Conservation (phyloP, 1,140 invertebrate species). For the Tetramorium alpestre region DNA sequence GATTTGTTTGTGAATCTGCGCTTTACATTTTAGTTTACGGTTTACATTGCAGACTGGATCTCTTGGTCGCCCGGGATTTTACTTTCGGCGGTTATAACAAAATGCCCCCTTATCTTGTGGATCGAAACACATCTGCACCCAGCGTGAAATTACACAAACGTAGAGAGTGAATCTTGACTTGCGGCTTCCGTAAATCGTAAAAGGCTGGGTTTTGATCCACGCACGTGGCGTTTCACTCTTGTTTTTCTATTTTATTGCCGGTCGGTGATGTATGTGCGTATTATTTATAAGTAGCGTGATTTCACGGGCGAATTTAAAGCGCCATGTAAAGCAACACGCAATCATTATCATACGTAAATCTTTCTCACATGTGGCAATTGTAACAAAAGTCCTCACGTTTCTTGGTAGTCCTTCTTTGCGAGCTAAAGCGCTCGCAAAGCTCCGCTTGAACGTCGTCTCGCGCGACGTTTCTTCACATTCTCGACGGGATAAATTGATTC, state of each 20-base stretch:
- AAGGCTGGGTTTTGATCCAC: background rate
- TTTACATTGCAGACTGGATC: background rate
- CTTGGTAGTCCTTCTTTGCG: background rate
- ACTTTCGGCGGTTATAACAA: background rate
- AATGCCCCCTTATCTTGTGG: background rate
- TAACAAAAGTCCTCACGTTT: background rate
- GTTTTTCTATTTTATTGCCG: slow-evolving; percentile 10
- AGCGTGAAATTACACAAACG: slow-evolving; percentile 50
- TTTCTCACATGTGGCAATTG: background rate
- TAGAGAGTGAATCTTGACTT: slow-evolving; percentile 34
- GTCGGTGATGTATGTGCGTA: no score
- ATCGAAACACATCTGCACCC: slow-evolving; percentile 36
- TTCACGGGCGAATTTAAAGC: background rate
- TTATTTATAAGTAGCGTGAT: background rate
- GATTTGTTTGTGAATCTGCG: no score
- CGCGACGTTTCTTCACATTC: background rate
- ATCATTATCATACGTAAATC: slow-evolving; percentile 11
- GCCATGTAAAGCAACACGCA: background rate
- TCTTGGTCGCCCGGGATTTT: background rate
- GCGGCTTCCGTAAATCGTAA: slow-evolving; percentile 27
- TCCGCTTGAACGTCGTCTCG: background rate
- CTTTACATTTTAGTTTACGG: no score
- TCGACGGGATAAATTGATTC: background rate
- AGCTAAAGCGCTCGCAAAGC: background rate
- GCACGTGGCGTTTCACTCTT: background rate